Evolutionary conservation across 2,113 vertebrate species (phyloP).

Genomic region (Centropristis striata): DNA sequence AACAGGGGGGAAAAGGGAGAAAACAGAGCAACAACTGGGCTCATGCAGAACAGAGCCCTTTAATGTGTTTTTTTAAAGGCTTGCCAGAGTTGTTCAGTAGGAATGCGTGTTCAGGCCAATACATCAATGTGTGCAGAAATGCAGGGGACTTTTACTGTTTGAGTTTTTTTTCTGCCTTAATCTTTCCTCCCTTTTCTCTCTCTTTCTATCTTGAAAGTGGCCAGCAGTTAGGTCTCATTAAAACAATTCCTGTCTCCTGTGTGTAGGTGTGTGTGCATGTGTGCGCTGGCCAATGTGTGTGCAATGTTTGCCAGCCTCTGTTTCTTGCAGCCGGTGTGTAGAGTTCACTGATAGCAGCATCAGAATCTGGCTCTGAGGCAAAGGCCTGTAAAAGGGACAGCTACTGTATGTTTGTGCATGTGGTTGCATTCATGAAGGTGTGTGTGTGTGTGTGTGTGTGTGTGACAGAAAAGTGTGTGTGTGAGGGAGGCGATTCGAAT

Average conservation of each 20-base stretch:
- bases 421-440: background rate
- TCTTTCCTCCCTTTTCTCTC: constrained; percentile 35
- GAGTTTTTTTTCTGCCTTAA: constrained; percentile 42
- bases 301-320: constrained; percentile 33
- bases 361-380: constrained; percentile 40
- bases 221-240: constrained; percentile 15
- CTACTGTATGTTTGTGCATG: constrained; percentile 42
- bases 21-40: constrained; percentile 68
- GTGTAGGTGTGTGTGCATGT: background rate
- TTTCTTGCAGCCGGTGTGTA: constrained; percentile 31
- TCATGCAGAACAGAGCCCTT: constrained; percentile 74
- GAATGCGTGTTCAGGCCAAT: constrained; percentile 78
- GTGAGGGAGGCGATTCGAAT: constrained; percentile 41
- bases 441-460: constrained; percentile 8
- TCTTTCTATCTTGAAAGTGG: constrained; percentile 28
- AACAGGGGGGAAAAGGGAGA: constrained; percentile 11
- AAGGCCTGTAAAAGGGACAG: constrained; percentile 30
- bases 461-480: background rate
- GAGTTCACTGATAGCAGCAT: constrained; percentile 58
- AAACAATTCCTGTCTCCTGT: constrained; percentile 17
- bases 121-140: constrained; percentile 70
- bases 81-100: constrained; percentile 81
- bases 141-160: constrained; percentile 44
- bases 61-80: constrained; percentile 78
- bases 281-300: background rate